Base-by-base conservation (phyloP, 2,113 vertebrate genomes). In the Rhodinocichla rosea region DNA sequence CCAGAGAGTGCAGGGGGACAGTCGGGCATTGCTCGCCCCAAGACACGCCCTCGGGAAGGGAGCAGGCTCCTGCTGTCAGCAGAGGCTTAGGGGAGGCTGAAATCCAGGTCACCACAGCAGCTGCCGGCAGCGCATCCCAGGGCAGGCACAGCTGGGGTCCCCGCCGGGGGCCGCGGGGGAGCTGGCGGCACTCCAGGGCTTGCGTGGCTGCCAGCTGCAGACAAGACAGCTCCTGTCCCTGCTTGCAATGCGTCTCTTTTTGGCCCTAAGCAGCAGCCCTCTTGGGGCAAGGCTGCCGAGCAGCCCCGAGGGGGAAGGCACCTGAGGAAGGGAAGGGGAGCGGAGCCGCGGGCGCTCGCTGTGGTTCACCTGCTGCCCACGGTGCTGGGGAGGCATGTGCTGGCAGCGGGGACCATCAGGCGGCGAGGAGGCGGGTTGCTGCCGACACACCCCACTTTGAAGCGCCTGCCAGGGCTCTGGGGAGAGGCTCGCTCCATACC, bases 131-230 rank as follows among this genome's bases (percentile, higher is more conserved):
- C 5, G 13, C 44, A 33, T 37, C 53, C 17, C 68, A 17, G 57
- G 62, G 3, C 67, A n/a, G 83, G 70, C 94, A 92, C 93, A 95
- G 96, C 94, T 88, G 93, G 96, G 94, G 94, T 85, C 92, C 63
- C 50, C 1, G 55, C 23, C 7, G 53, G 62, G 74, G 89, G 83
- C 75, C 3, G 15, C 32, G 22, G 55, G 44, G 85, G 60, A 20
- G 40, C 14, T 89, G 92, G 92, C 92, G 0, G 35, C 5, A 2
- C 39, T 69, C 92, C 88, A 93, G 85, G 33, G 44, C 70, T 44
- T 52, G 60, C 6, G n/a, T 42, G 16, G 47, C 90, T 86, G 90
- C 92, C 91, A 90, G 88, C 85, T 63, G 91, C 92, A 50, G 85
- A 92, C 92, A 89, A 95, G 94, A 81, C 56, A 67, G 94, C 78